phyloP scores from a whole-genome alignment of 37 sponge, comb jelly and placozoan genomes.

The Diacarnus erythraeanus region DNA sequence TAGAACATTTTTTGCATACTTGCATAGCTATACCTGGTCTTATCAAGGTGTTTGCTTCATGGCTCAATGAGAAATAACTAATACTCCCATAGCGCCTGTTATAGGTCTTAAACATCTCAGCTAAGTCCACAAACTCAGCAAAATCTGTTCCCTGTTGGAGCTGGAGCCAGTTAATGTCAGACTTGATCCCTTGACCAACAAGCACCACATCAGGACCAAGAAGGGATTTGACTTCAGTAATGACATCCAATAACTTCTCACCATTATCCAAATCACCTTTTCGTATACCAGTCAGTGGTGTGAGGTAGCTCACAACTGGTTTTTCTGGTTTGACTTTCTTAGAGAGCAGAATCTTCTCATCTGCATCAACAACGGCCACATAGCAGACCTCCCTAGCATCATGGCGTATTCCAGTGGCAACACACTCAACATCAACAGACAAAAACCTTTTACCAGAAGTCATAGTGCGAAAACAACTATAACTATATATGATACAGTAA shows the following conservation, averaged over 20 bases:
- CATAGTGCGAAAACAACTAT: too few species aligned
- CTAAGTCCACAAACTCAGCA: slow-evolving; percentile 26
- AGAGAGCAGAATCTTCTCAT: slow-evolving; percentile 25
- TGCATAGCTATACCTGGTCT: slow-evolving; percentile 7
- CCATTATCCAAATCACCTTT: slow-evolving; percentile 30
- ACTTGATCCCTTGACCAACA: slow-evolving; percentile 37
- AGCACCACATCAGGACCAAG: slow-evolving; percentile 41
- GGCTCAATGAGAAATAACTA: slow-evolving; percentile 26
- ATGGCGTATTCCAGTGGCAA: slow-evolving; percentile 49
- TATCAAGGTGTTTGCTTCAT: slow-evolving; percentile 52
- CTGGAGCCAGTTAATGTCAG: slow-evolving; percentile 53
- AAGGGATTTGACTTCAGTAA: slow-evolving; percentile 34
- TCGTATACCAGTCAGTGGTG: slow-evolving; percentile 39
- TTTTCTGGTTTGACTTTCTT: slow-evolving; percentile 24
- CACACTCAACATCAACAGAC: slow-evolving; percentile 47
- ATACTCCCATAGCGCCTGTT: slow-evolving; percentile 38
- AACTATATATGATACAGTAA: too few species aligned
- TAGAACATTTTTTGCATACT: background rate
- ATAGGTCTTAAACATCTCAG: slow-evolving; percentile 49
- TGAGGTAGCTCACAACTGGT: slow-evolving; percentile 46
- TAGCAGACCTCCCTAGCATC: slow-evolving; percentile 18
- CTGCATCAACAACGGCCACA: slow-evolving; percentile 39
- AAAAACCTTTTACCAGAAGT: slow-evolving; percentile 7
- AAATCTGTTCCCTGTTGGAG: slow-evolving; percentile 33
- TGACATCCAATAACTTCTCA: slow-evolving; percentile 13